Evolutionary conservation across 2,113 vertebrate genomes (phyloP), one percentile per base, ranked within the genome.

Genomic region (Hippocampus mohnikei): DNA sequence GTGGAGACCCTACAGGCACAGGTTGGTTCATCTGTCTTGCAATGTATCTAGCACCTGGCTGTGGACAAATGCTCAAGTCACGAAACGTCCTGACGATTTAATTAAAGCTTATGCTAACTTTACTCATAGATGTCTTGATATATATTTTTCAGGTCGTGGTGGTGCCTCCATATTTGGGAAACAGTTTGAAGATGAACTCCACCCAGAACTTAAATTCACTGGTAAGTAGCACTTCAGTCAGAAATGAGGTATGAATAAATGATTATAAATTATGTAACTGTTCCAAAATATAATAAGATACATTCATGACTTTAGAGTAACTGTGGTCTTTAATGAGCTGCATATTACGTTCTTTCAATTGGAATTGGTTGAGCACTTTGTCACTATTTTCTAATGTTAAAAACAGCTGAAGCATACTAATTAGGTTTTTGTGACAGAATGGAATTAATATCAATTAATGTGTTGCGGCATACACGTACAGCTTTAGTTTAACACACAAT

Each of bases 111-210:
- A 50, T 48, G 5, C 11, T 18, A 29, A 5, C 15, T 21, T 67
- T 18, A 18, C 48, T 7, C 8, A 60, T 12, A 16, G 18, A 70
- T 72, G 40, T 41, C 11, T 71, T 3, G 12, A 20, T 69, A 5
- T 74, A 46, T 77, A 46, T 63, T 61, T 66, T 65, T 13, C 81
- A 98, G 96, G 97, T 61, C 93, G 97, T 3, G 97, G 97, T 0
- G 97, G 97, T 0, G 95, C 95, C 1, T 96, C 94, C 62, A 96
- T 98, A 81, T 98, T 88, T n/a, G 97, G 96, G 16, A 98, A 97
- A 76, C 95, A 98, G 76, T 98, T 98, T 72, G 95, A 96, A 83
- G 96, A 98, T 21, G 97, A 98, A 76, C 89, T 98, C 61, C 93
- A 95, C 67, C 91, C 92, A 0, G 95, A 98, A 53, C 87, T 98